Conservation (phyloP, 35 echinoderm and acorn worm genomes). For the Strongylocentrotus purpuratus region DNA sequence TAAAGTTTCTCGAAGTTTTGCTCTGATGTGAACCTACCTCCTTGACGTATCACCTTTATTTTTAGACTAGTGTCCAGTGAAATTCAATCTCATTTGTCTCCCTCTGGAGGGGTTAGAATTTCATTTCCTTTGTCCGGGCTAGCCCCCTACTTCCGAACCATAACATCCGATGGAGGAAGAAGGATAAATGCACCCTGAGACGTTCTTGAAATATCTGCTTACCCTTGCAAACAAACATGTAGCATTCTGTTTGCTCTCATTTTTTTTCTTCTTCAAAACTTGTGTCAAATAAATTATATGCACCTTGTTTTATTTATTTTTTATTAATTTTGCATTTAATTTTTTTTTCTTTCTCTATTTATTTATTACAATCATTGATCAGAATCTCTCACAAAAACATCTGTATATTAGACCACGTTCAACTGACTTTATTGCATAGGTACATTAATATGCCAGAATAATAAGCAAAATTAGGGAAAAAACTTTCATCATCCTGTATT, state of each 20-base stretch:
- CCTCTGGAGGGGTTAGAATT: neutral
- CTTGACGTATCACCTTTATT: neutral
- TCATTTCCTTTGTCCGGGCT: neutral
- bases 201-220: neutral
- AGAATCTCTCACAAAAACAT: too few relatives aligned
- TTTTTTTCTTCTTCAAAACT: neutral
- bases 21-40: neutral
- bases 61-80: neutral
- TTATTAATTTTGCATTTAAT: too few relatives aligned
- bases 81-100: neutral
- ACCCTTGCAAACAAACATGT: neutral
- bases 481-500: too few relatives aligned
- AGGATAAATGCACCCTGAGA: neutral
- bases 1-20: neutral
- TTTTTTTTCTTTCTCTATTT: too few relatives aligned
- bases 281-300: too few relatives aligned
- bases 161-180: neutral
- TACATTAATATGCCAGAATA: too few relatives aligned
- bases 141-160: neutral
- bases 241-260: neutral
- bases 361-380: too few relatives aligned
- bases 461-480: too few relatives aligned
- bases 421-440: too few relatives aligned
- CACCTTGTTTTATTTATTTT: too few relatives aligned
- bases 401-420: too few relatives aligned